Conservation (phyloP, 53 echinoderm and acorn worm genomes). For the Pentamera pediparva region DNA sequence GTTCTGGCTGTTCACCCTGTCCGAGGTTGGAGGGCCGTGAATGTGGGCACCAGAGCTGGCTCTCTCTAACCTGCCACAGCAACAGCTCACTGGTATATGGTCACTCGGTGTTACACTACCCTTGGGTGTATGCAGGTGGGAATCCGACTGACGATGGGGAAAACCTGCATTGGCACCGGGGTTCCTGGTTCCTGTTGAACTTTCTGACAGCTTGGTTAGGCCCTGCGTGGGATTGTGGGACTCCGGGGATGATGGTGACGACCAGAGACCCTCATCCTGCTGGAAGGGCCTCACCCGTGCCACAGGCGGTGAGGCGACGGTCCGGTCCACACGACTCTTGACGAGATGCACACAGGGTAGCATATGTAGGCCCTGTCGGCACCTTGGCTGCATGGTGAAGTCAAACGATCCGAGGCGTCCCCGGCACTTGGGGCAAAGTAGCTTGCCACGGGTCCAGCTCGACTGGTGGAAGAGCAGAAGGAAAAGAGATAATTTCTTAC, state of each 20-base stretch:
- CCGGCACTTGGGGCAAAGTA: conserved; percentile 74
- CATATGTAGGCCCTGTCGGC: conserved; percentile 11
- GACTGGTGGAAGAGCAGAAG: conserved; percentile 43
- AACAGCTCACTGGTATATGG: neutral
- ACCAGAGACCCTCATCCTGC: neutral
- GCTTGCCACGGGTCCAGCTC: conserved; percentile 79
- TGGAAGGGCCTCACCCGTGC: conserved; percentile 53
- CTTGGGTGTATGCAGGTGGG: no score
- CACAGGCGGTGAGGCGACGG: conserved; percentile 31
- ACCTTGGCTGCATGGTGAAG: conserved; percentile 56
- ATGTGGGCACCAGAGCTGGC: no score
- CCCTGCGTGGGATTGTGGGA: no score
- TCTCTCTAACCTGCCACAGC: no score
- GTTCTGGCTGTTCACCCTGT: no score
- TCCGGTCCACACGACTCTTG: conserved; percentile 64
- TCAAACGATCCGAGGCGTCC: conserved; percentile 89
- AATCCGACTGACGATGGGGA: no score
- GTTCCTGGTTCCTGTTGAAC: neutral
- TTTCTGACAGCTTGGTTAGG: no score
- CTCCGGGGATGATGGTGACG: no score
- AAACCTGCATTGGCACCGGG: neutral
- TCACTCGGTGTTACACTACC: neutral
- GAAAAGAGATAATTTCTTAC: neutral
- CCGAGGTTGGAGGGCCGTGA: no score
- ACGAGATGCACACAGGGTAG: conserved; percentile 62